phyloP scores from a whole-genome alignment of 2,888 invertebrate genomes.

The Drosophila melanosoma region DNA sequence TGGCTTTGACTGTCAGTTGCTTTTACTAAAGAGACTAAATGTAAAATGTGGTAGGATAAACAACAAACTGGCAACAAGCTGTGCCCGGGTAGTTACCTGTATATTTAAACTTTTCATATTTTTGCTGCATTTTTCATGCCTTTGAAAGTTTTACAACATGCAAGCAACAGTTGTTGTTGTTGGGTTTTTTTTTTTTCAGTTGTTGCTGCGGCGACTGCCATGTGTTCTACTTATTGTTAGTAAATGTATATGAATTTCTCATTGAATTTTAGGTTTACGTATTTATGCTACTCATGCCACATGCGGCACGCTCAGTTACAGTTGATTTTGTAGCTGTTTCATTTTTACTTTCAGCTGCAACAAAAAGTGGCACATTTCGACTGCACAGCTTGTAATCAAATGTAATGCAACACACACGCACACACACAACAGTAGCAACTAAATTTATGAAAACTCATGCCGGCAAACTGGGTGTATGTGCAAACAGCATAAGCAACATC shows the following conservation, averaged over 20 bases:
- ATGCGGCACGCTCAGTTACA: conserved; percentile 52
- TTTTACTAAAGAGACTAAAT: conserved; percentile 26
- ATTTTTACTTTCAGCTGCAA: conserved; percentile 72
- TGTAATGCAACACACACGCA: conserved; percentile 48
- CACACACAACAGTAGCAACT: conserved; percentile 22
- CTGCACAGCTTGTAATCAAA: conserved; percentile 72
- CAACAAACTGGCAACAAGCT: conserved; percentile 48
- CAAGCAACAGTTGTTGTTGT: conserved; percentile 46
- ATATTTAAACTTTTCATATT: conserved; percentile 66
- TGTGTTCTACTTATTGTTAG: conserved; percentile 71
- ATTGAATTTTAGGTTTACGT: conserved; percentile 58
- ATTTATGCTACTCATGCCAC: conserved; percentile 61
- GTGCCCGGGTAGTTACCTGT: conserved; percentile 66
- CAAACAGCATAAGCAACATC: conserved; percentile 17
- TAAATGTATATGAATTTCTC: conserved; percentile 45
- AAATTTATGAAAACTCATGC: conserved; percentile 60
- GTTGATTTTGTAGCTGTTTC: conserved; percentile 42
- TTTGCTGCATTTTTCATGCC: conserved; percentile 55
- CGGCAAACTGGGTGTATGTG: conserved; percentile 39
- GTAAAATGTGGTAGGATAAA: conserved; percentile 20
- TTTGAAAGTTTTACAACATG: conserved; percentile 54
- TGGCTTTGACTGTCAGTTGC: conserved; percentile 21
- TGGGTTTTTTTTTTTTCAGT: conserved; percentile 26
- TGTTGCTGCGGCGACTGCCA: conserved; percentile 36
- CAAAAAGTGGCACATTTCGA: conserved; percentile 78